Percentiles rank a stretch among this genome's conserved stretches.
These are phyloP conservation scores for Dolichoris vasculosae DNA, from an alignment of 1,140 invertebrate genomes.

Conservation along the genomic window DNA sequence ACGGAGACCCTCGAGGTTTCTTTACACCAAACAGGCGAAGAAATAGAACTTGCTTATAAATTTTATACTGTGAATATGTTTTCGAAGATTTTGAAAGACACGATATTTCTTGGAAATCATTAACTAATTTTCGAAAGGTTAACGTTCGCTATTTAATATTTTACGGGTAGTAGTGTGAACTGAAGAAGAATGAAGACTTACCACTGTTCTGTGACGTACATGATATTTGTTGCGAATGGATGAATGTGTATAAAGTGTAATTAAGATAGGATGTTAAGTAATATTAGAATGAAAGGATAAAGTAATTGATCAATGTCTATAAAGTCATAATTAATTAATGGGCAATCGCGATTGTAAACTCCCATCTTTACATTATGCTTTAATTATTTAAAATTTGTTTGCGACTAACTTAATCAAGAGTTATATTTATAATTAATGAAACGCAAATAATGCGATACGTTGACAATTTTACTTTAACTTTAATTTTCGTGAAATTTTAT, in stretches of 20 bases:
- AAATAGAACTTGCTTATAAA: constrained; percentile 58
- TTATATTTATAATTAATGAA: constrained; percentile 12
- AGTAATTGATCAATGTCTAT: constrained; percentile 17
- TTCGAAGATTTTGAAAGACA: neutral
- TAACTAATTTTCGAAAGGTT: constrained; percentile 24
- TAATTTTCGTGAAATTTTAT: too few species aligned
- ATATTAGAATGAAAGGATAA: constrained; percentile 8
- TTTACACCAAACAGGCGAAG: constrained; percentile 66
- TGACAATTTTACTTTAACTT: too few species aligned
- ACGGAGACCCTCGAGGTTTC: constrained; percentile 68
- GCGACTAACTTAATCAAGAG: constrained; percentile 10
- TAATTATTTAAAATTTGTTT: constrained; percentile 1
- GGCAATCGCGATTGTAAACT: neutral
- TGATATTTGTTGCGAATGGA: constrained; percentile 40
- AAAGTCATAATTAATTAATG: constrained; percentile 2
- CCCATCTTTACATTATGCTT: neutral
- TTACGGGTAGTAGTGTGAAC: constrained; percentile 16
- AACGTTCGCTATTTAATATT: constrained; percentile 36
- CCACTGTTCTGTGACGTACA: constrained; percentile 27
- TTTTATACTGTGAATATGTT: neutral
- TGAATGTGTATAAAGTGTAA: constrained; percentile 50
- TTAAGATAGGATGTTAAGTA: constrained; percentile 28
- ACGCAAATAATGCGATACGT: constrained; percentile 1
- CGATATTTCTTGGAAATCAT: neutral
- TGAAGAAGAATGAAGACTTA: constrained; percentile 37